phyloP scores from a whole-genome alignment of 2,888 invertebrate genomes.

The Nomada fucata region DNA sequence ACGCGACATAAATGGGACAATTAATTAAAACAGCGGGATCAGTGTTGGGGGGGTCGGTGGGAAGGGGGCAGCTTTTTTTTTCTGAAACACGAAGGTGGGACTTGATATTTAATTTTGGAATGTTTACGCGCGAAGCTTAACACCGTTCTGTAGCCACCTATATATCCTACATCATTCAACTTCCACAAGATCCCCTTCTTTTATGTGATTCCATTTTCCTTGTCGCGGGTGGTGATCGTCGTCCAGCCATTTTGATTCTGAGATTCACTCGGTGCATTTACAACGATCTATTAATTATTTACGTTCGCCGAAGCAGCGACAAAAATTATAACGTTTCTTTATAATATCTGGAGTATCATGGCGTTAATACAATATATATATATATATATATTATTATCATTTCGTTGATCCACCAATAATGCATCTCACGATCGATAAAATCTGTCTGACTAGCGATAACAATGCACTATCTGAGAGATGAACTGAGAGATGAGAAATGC shows the following conservation, averaged over 20 bases:
- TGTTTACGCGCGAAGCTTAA: slow-evolving; percentile 34
- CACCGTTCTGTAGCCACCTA: background rate
- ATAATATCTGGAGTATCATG: slow-evolving; percentile 9
- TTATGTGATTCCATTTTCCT: background rate
- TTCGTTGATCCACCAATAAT: slow-evolving; percentile 38
- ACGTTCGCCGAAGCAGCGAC: slow-evolving; percentile 5
- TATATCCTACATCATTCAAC: background rate
- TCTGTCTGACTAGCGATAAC: slow-evolving; percentile 36
- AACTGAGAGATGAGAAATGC: slow-evolving; percentile 17
- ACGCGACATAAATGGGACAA: slow-evolving; percentile 20
- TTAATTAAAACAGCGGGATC: slow-evolving; percentile 6
- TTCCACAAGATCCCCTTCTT: background rate
- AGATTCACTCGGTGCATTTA: slow-evolving; percentile 1
- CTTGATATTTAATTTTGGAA: slow-evolving; percentile 10
- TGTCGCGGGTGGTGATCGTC: background rate
- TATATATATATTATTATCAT: slow-evolving; percentile 26
- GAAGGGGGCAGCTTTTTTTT: background rate
- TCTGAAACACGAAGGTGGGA: slow-evolving; percentile 9
- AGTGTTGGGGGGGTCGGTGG: background rate
- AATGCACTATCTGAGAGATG: slow-evolving; percentile 32
- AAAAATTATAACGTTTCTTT: slow-evolving; percentile 28
- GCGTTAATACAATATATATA: slow-evolving; percentile 9
- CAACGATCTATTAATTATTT: slow-evolving; percentile 14
- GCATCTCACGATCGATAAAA: slow-evolving; percentile 28
- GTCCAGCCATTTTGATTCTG: slow-evolving; percentile 37